Percentiles rank a stretch among this genome's conserved stretches.
Evolutionary conservation across 1,140 invertebrate species (phyloP).

Genomic region (Bombus fervidus): DNA sequence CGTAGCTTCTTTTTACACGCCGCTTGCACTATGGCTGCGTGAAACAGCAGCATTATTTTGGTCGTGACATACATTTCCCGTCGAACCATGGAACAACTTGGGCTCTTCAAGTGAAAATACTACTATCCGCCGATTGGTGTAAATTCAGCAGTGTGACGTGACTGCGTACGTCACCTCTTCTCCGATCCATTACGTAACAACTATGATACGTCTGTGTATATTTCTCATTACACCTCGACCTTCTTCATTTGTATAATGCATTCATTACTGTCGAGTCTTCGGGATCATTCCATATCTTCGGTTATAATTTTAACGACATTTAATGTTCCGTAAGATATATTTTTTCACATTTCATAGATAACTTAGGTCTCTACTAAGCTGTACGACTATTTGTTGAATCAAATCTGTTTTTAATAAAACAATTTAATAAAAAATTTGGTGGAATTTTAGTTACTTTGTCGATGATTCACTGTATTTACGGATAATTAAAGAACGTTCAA

Average conservation of each 20-base stretch:
- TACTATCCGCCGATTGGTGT: conserved; percentile 11
- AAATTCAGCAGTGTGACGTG: not conserved
- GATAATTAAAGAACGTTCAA: not conserved
- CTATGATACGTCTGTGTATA: not conserved
- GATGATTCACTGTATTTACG: not conserved
- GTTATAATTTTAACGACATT: not conserved
- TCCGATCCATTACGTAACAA: conserved; percentile 15
- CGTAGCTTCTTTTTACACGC: not conserved
- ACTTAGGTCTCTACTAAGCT: no score
- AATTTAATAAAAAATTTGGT: no score
- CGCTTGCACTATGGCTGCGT: conserved; percentile 19
- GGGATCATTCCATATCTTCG: not conserved
- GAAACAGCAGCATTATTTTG: conserved; percentile 57
- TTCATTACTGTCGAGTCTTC: no score
- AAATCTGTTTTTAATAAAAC: no score
- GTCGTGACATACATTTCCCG: conserved; percentile 56
- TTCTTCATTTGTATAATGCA: not conserved
- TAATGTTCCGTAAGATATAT: not conserved
- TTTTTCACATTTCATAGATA: not conserved
- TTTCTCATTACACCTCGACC: no score
- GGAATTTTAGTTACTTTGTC: not conserved
- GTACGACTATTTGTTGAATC: no score
- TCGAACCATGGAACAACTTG: not conserved
- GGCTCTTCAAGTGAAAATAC: conserved; percentile 41
- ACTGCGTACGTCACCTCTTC: conserved; percentile 13